These are phyloP conservation scores for Colaptes auratus DNA, from an alignment of 2,113 vertebrate species.

Conservation along the genomic window DNA sequence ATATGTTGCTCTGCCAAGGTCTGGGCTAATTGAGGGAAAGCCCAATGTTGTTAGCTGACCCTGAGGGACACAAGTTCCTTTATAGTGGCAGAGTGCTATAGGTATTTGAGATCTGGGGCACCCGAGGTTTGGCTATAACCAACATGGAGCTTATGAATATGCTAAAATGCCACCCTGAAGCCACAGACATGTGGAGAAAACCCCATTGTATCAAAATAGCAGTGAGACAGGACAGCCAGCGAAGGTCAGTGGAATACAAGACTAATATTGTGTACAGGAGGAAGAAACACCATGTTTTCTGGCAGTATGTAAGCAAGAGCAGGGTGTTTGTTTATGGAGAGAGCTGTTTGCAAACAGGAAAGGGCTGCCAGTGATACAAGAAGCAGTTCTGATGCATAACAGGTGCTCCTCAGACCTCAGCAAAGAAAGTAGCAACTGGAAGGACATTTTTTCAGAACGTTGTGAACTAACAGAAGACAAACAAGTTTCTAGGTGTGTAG, in stretches of 20 bases:
- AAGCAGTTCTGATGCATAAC: not conserved
- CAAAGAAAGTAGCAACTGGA: not conserved
- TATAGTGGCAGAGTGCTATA: not conserved
- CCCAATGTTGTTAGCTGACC: not conserved
- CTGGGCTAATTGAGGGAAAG: conserved; percentile 15
- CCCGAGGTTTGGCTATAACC: conserved; percentile 44
- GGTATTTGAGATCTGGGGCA: conserved; percentile 12
- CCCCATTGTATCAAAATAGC: not conserved
- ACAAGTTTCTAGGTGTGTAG: not conserved
- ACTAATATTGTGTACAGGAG: conserved; percentile 22
- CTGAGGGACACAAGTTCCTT: conserved; percentile 18
- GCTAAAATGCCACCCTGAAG: not conserved
- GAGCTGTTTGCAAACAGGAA: not conserved
- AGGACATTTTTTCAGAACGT: not conserved
- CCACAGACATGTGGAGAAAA: conserved; percentile 44
- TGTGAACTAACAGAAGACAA: not conserved
- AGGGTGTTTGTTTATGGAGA: conserved; percentile 2
- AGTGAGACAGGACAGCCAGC: conserved; percentile 11
- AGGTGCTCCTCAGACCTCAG: conserved; percentile 47
- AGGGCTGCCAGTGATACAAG: not conserved
- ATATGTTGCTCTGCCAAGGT: not conserved
- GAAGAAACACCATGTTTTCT: not conserved
- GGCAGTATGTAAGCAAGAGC: not conserved
- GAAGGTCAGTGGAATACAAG: conserved; percentile 31
- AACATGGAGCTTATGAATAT: not conserved